Conservation (phyloP, 2,797 vertebrate genomes). For the Chrosomus eos region DNA sequence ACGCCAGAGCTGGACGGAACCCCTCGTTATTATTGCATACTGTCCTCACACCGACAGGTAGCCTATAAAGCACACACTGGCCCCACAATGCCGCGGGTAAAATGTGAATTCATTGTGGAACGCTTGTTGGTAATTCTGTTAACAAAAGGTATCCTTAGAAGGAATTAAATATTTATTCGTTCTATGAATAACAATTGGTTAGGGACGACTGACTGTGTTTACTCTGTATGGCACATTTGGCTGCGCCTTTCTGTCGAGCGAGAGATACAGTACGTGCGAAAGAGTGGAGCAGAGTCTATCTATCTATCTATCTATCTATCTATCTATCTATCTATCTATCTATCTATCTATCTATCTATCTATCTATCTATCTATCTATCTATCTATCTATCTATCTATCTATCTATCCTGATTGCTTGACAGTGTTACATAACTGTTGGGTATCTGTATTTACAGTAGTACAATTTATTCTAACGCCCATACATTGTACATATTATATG, state of each 20-base stretch:
- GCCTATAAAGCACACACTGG: constrained; percentile 3
- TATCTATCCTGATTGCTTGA: neutral
- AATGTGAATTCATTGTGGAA: constrained; percentile 76
- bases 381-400: neutral
- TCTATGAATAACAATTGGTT: constrained; percentile 85
- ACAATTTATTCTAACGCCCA: neutral
- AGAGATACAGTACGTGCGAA: constrained; percentile 16
- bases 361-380: neutral
- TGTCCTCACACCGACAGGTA: neutral
- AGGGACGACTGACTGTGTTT: constrained; percentile 76
- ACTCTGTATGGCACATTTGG: constrained; percentile 67
- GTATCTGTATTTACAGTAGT: neutral
- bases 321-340: neutral
- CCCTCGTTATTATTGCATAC: constrained; percentile 8
- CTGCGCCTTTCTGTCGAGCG: constrained; percentile 33
- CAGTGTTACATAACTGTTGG: neutral
- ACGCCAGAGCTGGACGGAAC: neutral
- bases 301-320: neutral
- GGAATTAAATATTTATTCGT: constrained; percentile 83
- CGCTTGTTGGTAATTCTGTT: constrained; percentile 83
- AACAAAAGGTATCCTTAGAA: constrained; percentile 87
- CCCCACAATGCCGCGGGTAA: constrained; percentile 49
- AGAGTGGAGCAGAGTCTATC: neutral
- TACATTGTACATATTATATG: too few relatives aligned
- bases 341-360: neutral